These are phyloP conservation scores for Echiichthys vipera DNA, from an alignment of 2,797 vertebrate species.

Conservation along the genomic window DNA sequence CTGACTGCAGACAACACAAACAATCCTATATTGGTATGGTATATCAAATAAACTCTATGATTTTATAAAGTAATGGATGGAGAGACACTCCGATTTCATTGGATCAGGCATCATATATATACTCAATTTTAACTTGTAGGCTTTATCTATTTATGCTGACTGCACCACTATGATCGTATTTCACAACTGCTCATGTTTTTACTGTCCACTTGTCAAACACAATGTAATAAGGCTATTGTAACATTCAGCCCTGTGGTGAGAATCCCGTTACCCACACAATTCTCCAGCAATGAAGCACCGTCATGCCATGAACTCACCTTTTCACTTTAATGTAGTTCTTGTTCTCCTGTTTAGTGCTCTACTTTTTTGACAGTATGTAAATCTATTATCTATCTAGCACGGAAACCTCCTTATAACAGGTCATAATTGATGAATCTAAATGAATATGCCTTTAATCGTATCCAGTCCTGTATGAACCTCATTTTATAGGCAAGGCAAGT, in stretches of 20 bases:
- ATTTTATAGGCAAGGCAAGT: too few relatives aligned
- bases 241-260: neutral
- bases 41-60: neutral
- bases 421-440: too few relatives aligned
- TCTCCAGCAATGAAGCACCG: neutral
- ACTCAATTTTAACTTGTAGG: conserved; percentile 4
- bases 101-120: neutral
- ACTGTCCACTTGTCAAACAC: conserved; percentile 9
- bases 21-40: neutral
- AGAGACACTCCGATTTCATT: neutral
- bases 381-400: too few relatives aligned
- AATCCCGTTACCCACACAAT: neutral
- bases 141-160: neutral
- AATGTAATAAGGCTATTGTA: neutral
- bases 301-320: neutral
- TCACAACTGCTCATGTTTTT: conserved; percentile 5
- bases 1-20: conserved; percentile 30
- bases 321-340: neutral
- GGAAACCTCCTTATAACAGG: neutral
- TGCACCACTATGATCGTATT: neutral
- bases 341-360: neutral
- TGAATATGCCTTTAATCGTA: neutral
- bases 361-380: too few relatives aligned
- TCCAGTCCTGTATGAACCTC: neutral
- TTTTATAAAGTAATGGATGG: neutral